Base-by-base conservation (phyloP, 2,888 invertebrate species). In the Spialia ferax region DNA sequence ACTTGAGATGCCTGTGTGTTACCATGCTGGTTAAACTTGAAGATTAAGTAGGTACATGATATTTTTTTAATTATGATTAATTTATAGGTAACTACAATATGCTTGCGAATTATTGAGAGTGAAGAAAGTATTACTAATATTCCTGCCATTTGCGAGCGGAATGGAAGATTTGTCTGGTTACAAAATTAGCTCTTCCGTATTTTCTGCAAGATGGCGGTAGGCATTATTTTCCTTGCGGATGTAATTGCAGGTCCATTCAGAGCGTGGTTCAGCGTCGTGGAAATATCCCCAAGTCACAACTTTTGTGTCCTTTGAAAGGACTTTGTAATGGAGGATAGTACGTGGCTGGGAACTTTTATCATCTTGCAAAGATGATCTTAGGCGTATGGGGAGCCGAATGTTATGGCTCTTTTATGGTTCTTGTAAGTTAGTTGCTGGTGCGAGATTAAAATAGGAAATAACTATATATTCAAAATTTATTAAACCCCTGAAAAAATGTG, bases 201-300 rank as follows among this genome's bases (percentile, higher is more conserved):
- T 35, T 42, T 26, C 23, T 10, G 54, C 29, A 61, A 32, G 52
- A 35, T 22, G 55, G 55, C 22, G 22, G 26, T 29, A 29, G 22
- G 26, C 22, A 29, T 48, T 32, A 26, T 48, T 10, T 48, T 32
- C 23, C n/a, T 22, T 52, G 59, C 18, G 22, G 23, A 50, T 57
- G 52, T 65, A 65, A 65, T 59, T 59, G 65, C 65, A 50, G 20
- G 50, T 48, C 59, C 52, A 52, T 59, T 65, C 65, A 15, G 10
- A 32, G 15, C 32, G n/a, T 22, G 57, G 63, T 65, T 50, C 59
- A 23, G 5, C 65, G 65, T 54, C 50, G 50, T 63, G 63, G 42
- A 52, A 65, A 65, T 60, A 65, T 65, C 65, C 65, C 38, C 59
- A 42, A 60, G 65, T 54, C 59, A 66, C 38, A 60, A 66, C 65